Conservation (phyloP, 1,140 invertebrate genomes). For the Drosophila nasuta region DNA sequence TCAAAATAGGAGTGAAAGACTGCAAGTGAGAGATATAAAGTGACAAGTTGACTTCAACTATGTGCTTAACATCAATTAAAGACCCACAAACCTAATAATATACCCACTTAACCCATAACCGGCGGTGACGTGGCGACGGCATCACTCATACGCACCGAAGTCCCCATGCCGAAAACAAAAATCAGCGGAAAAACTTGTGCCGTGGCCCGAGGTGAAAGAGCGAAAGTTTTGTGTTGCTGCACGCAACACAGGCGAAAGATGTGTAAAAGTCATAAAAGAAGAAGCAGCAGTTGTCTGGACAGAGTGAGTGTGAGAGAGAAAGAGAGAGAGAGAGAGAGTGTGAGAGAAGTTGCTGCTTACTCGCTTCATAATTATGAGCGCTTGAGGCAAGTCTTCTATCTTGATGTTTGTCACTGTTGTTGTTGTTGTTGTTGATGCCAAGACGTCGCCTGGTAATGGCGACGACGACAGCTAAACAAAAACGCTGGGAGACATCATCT, state of each 20-base stretch:
- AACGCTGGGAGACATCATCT: slow-evolving; percentile 65
- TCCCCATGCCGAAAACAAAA: slow-evolving; percentile 1
- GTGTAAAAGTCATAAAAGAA: slow-evolving; percentile 68
- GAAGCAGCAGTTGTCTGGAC: slow-evolving; percentile 15
- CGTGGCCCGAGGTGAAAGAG: slow-evolving; percentile 51
- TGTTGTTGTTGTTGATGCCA: slow-evolving; percentile 29
- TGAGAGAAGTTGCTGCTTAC: slow-evolving; percentile 6
- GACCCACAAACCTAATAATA: slow-evolving; percentile 77
- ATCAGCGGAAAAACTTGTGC: slow-evolving; percentile 15
- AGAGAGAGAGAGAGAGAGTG: not conserved
- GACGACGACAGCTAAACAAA: slow-evolving; percentile 75
- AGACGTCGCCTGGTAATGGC: slow-evolving; percentile 49
- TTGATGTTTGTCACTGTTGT: slow-evolving; percentile 51
- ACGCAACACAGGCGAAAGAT: slow-evolving; percentile 32
- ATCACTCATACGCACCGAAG: not conserved
- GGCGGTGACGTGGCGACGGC: slow-evolving; percentile 16
- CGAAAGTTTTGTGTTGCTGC: slow-evolving; percentile 53
- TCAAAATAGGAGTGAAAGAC: not conserved
- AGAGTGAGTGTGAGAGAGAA: not conserved
- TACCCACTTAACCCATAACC: slow-evolving; percentile 69
- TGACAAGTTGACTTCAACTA: slow-evolving; percentile 60
- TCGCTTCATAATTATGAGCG: slow-evolving; percentile 72
- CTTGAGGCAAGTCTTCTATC: slow-evolving; percentile 51
- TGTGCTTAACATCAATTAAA: slow-evolving; percentile 79
- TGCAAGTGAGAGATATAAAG: slow-evolving; percentile 3